Percentiles rank a stretch among this genome's conserved stretches.
These are phyloP conservation scores for Pheucticus melanocephalus DNA, from an alignment of 2,113 vertebrate species.

Conservation along the genomic window DNA sequence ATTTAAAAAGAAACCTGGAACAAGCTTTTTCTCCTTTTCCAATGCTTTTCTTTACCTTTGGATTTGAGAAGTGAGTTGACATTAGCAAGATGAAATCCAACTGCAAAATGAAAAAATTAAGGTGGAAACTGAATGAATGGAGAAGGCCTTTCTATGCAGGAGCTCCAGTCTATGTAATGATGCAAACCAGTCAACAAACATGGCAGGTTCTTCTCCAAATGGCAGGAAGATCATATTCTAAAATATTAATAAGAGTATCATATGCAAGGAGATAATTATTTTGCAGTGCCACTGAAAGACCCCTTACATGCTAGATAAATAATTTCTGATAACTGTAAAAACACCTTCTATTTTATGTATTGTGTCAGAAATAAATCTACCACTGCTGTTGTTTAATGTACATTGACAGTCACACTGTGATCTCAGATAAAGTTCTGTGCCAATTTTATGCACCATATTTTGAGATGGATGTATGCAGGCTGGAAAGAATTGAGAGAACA, in stretches of 20 bases:
- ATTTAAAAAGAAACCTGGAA: neutral
- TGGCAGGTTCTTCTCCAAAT: neutral
- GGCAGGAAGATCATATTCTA: neutral
- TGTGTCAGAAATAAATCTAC: neutral
- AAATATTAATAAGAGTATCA: neutral
- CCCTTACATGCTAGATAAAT: neutral
- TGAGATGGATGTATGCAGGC: neutral
- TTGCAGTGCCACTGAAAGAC: neutral
- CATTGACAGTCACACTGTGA: neutral
- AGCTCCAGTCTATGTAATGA: neutral
- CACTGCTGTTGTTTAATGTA: neutral
- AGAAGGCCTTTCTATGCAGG: neutral
- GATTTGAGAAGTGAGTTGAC: neutral
- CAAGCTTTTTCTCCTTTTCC: neutral
- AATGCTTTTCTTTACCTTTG: neutral
- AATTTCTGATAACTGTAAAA: neutral
- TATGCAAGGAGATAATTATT: neutral
- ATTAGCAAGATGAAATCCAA: neutral
- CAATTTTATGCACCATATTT: neutral
- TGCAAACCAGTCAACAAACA: neutral
- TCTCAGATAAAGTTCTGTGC: neutral
- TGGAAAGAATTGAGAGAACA: neutral
- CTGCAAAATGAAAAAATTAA: neutral
- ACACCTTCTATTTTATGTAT: neutral
- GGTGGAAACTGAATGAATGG: neutral